Percentiles rank a stretch among this genome's conserved stretches.
Evolutionary conservation across 2,113 vertebrate species (phyloP).

Genomic region (Archocentrus centrarchus): DNA sequence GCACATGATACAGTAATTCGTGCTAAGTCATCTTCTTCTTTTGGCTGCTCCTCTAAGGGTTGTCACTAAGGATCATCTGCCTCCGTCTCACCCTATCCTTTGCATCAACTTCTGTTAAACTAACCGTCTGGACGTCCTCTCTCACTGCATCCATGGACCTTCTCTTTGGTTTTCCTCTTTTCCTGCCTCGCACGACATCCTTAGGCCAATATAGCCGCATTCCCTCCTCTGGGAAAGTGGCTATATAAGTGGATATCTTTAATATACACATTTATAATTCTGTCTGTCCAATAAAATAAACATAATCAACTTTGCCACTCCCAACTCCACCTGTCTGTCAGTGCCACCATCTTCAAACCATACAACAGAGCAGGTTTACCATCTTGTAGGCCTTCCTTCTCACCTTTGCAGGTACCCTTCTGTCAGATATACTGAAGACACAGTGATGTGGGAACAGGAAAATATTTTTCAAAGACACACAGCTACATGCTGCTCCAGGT

Average conservation of each 20-base stretch:
- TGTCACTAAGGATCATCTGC: neutral
- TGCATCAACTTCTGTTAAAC: neutral
- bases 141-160: neutral
- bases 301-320: neutral
- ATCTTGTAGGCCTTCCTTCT: too few relatives aligned
- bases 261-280: neutral
- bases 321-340: neutral
- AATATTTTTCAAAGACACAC: too few relatives aligned
- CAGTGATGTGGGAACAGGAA: too few relatives aligned
- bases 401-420: too few relatives aligned
- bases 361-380: neutral
- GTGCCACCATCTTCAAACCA: neutral
- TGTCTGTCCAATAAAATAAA: neutral
- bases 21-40: neutral
- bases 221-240: neutral
- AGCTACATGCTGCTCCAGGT: too few relatives aligned
- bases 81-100: accelerated
- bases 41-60: neutral
- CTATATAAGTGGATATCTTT: too few relatives aligned
- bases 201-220: accelerated
- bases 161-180: accelerated
- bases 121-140: neutral
- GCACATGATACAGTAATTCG: neutral
- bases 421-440: too few relatives aligned
- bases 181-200: neutral